These are phyloP conservation scores for Taurulus bubalis DNA, from an alignment of 2,113 vertebrate species.

Conservation along the genomic window DNA sequence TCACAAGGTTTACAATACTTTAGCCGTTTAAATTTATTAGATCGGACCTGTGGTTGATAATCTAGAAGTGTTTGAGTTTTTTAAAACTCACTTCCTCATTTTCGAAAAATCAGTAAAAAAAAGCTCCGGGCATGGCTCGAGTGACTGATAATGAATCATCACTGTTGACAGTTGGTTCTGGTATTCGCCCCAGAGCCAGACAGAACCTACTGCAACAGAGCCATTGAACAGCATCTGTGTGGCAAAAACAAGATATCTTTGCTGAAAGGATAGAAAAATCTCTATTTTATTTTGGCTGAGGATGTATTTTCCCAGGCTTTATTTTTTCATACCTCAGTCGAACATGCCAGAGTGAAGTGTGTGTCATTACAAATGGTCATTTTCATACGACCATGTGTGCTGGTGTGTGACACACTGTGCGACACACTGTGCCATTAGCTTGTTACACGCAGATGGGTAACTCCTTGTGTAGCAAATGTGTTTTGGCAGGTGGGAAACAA, in stretches of 20 bases:
- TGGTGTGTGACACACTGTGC: constrained; percentile 47
- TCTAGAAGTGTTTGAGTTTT: too few relatives aligned
- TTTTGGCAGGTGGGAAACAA: constrained; percentile 72
- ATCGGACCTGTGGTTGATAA: too few relatives aligned
- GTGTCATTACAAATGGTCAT: constrained; percentile 50
- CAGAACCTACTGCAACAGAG: constrained; percentile 13
- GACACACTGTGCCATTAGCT: constrained; percentile 58
- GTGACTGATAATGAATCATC: constrained; percentile 78
- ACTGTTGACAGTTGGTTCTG: constrained; percentile 57
- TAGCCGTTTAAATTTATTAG: too few relatives aligned
- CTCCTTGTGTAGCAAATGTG: constrained; percentile 62
- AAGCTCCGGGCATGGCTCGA: constrained; percentile 66
- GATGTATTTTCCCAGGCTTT: constrained; percentile 14
- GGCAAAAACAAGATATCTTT: constrained; percentile 20
- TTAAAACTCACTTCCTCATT: too few relatives aligned
- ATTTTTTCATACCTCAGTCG: constrained; percentile 27
- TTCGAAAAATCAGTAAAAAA: too few relatives aligned
- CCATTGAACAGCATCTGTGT: constrained; percentile 11
- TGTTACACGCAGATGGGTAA: constrained; percentile 61
- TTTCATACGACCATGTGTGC: constrained; percentile 41
- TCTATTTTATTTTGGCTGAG: constrained; percentile 2
- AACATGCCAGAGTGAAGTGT: constrained; percentile 44
- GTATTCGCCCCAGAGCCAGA: constrained; percentile 46
- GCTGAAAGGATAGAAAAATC: constrained; percentile 2
- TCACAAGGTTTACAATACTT: too few relatives aligned